phyloP scores from a whole-genome alignment of 2,888 invertebrate genomes.

The Drosophila kokeensis region DNA sequence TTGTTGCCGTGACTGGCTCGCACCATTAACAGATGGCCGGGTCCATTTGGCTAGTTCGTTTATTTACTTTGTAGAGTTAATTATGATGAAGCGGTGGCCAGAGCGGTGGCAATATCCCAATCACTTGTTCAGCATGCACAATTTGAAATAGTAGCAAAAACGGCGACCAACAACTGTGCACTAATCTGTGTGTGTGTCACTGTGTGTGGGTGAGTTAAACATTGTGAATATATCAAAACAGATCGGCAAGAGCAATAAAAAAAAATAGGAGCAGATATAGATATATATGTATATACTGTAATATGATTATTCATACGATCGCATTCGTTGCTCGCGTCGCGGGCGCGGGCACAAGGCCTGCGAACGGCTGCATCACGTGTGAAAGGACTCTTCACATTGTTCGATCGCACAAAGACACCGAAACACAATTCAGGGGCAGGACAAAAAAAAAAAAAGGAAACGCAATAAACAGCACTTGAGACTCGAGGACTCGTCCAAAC shows the following conservation, averaged over 20 bases:
- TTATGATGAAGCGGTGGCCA: conserved; percentile 73
- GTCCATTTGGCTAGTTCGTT: conserved; percentile 67
- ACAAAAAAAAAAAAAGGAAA: neutral
- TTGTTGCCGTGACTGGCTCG: conserved; percentile 45
- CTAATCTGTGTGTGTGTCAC: neutral
- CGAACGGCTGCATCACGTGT: conserved; percentile 60
- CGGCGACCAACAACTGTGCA: neutral
- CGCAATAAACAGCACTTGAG: conserved; percentile 16
- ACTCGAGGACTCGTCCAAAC: conserved; percentile 14
- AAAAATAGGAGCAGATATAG: neutral
- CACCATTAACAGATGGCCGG: conserved; percentile 72
- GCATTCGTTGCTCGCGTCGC: conserved; percentile 43
- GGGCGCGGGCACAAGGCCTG: conserved; percentile 49
- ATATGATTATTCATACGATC: conserved; percentile 39
- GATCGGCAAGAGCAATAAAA: conserved; percentile 20
- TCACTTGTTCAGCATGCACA: conserved; percentile 15
- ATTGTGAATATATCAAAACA: conserved; percentile 49
- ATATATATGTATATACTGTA: neutral
- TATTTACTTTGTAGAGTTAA: conserved; percentile 79
- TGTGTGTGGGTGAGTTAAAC: conserved; percentile 6
- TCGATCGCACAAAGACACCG: conserved; percentile 27
- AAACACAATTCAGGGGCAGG: neutral
- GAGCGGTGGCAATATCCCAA: conserved; percentile 31
- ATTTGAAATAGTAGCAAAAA: neutral
- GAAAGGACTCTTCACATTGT: conserved; percentile 54